Evolutionary conservation across 2,113 vertebrate species (phyloP).

Genomic region (Actenoides lindsayi): DNA sequence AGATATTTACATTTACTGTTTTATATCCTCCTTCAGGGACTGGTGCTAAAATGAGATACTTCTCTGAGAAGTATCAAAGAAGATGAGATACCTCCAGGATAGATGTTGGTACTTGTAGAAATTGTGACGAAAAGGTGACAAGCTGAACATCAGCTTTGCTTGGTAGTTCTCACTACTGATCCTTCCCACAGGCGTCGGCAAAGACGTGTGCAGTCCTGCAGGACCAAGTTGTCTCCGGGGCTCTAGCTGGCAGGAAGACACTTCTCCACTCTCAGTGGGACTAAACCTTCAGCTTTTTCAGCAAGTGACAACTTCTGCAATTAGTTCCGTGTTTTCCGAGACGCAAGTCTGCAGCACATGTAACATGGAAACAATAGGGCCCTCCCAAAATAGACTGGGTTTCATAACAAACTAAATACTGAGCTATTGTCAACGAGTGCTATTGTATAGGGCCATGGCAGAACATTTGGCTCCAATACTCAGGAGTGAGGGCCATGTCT

Average conservation of each 20-base stretch:
- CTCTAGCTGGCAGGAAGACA: neutral
- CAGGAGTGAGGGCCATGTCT: neutral
- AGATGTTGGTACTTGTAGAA: neutral
- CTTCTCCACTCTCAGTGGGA: neutral
- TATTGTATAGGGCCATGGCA: conserved; percentile 51
- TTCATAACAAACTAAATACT: conserved; percentile 45
- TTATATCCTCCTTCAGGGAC: neutral
- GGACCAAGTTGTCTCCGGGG: neutral
- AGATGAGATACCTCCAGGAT: neutral
- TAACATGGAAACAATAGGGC: conserved; percentile 45
- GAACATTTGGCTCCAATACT: conserved; percentile 48
- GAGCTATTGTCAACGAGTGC: conserved; percentile 47
- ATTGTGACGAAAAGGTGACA: neutral
- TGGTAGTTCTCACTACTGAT: neutral
- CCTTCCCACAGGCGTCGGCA: neutral
- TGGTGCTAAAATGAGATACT: neutral
- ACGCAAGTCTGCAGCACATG: conserved; percentile 24
- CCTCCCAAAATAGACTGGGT: conserved; percentile 67
- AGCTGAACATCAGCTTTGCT: neutral
- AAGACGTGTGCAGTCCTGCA: fast-evolving
- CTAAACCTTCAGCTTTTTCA: conserved; percentile 2
- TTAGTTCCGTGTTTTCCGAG: neutral
- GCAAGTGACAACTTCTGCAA: neutral
- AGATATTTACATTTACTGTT: neutral
- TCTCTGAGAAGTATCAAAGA: neutral